phyloP scores from a whole-genome alignment of 37 sponge, comb jelly and placozoan species.

The Theonella swinhoei region DNA sequence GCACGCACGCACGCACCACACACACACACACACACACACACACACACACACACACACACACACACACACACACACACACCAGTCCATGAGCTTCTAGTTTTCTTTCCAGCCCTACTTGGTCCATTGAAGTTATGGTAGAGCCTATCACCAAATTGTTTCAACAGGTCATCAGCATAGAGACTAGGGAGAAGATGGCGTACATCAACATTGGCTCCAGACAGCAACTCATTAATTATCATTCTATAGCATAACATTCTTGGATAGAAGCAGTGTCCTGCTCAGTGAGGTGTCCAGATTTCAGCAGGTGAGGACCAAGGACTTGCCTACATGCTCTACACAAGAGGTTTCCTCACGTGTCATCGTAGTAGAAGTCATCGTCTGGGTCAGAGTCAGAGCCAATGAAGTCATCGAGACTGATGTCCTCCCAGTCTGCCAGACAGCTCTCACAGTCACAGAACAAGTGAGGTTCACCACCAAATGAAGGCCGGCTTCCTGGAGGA shows the following conservation, averaged over 20 bases:
- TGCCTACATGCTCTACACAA: too few species aligned
- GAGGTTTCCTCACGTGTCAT: background rate
- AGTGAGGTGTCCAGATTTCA: too few species aligned
- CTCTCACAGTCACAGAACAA: conserved; percentile 32
- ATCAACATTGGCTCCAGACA: too few species aligned
- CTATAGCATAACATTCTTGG: too few species aligned
- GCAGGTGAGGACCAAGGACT: too few species aligned
- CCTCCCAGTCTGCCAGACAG: conserved; percentile 8
- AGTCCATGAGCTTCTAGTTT: background rate
- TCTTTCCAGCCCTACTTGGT: background rate
- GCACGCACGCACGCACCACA: background rate
- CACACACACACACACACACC: background rate
- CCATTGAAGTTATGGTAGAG: conserved; percentile 20
- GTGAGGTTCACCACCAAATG: background rate
- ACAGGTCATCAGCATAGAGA: conserved; percentile 18
- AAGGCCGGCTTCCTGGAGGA: background rate
- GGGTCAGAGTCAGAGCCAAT: conserved; percentile 28
- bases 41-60: too few species aligned
- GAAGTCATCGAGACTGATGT: background rate
- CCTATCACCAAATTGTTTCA: conserved; percentile 16
- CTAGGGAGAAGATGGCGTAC: background rate
- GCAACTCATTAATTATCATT: too few species aligned
- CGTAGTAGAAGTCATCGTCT: background rate
- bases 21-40: too few species aligned
- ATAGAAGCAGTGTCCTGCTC: too few species aligned